phyloP scores from a whole-genome alignment of 2,888 invertebrate genomes.

The Nipponacmea schrenckii region DNA sequence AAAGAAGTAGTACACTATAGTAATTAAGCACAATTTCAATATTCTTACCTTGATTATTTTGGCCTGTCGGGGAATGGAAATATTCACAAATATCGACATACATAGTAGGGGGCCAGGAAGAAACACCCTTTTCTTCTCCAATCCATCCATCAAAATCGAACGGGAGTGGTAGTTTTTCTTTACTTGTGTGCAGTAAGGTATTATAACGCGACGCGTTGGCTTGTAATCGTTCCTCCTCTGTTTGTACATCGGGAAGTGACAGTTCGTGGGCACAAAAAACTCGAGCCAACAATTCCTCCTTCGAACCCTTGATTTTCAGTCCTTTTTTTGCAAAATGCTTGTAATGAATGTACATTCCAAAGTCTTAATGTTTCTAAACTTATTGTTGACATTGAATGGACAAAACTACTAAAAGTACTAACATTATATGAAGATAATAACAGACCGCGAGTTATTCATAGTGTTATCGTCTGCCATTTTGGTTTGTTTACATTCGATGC shows the following conservation, averaged over 20 bases:
- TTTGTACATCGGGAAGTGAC: not conserved
- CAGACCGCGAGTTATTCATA: no score
- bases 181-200: not conserved
- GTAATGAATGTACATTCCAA: not conserved
- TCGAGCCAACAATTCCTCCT: not conserved
- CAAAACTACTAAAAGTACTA: no score
- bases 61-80: no score
- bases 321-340: not conserved
- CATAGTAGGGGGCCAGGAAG: constrained; percentile 16
- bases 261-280: not conserved
- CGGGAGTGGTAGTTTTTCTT: not conserved
- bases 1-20: no score
- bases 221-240: not conserved
- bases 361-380: not conserved
- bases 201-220: not conserved
- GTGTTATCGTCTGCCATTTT: no score
- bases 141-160: not conserved
- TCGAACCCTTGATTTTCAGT: not conserved
- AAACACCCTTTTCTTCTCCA: constrained; percentile 1
- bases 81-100: constrained; percentile 13
- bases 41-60: no score
- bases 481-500: no score
- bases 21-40: no score
- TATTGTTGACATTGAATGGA: no score
- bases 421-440: no score